Evolutionary conservation across 2,113 vertebrate species (phyloP), one percentile per base, ranked within the genome.

Genomic region (Condylura cristata): DNA sequence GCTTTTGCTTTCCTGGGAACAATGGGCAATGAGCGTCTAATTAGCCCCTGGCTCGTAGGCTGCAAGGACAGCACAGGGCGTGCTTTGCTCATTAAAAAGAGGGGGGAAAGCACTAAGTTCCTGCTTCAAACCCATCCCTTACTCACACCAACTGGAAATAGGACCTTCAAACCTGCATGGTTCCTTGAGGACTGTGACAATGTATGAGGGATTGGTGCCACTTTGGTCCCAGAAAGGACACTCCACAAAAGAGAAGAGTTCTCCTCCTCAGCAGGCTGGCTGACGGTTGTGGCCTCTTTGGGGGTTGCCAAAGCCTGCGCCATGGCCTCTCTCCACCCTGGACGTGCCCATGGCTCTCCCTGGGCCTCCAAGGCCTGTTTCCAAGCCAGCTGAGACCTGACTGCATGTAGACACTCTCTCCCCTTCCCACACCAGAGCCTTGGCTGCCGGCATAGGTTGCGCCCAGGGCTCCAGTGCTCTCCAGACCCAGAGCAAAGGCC

Each of bases 1-100:
- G 74, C 87, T 85, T 60, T 22, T 66, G 86, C 82, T 82, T 46
- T 72, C 68, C 78, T 32, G 41, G 86, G 78, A 83, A 96, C 90
- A 96, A 91, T 71, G 48, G 44, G 44, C 53, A 94, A 24, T 71
- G 24, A 3, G 32, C 46, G 41, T 85, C 24, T 89, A 68, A 95
- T 87, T 87, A 80, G 65, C 46, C 95, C 86, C 84, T 60, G 86
- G 63, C 78, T 93, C 71, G 5, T 32, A n/a, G 53, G 44, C 87
- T 22, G 7, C 39, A 9, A n/a, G 26, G 28, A 82, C 63, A 81
- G 53, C 53, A 85, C 76, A 85, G 28, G 68, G n/a, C 74, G 93
- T 60, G 65, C 91, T 83, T 86, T 68, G 56, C 68, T 84, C 63
- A 12, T 80, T 80, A n/a, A 48, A 74, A 53, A 30, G 51, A 56